Evolutionary conservation across 2,888 invertebrate species (phyloP).

Genomic region (Hanleya hanleyi): DNA sequence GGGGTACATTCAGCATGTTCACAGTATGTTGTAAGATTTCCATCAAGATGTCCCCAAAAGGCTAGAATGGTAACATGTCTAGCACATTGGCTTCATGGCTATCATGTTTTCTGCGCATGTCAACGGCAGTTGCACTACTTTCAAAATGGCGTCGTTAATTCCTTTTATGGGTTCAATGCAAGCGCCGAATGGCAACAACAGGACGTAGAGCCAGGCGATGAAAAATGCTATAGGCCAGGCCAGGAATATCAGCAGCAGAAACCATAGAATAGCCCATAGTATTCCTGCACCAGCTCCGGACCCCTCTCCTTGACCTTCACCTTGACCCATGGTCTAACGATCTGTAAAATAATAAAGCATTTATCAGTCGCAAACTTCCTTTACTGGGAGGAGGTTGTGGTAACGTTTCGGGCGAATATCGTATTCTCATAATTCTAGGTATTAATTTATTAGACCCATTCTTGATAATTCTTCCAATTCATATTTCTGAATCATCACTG

Average conservation of each 20-base stretch:
- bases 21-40: no score
- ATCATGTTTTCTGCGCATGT: constrained; percentile 59
- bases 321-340: not conserved
- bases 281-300: constrained; percentile 32
- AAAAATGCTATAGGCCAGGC: constrained; percentile 59
- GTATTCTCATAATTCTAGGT: no score
- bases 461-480: no score
- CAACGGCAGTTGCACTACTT: constrained; percentile 52
- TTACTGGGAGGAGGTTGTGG: no score
- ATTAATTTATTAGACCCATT: no score
- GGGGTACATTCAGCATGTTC: no score
- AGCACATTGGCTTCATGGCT: constrained; percentile 39
- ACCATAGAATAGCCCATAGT: constrained; percentile 61
- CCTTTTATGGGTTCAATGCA: constrained; percentile 45
- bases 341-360: no score
- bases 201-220: constrained; percentile 55
- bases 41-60: no score
- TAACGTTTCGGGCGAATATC: no score
- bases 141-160: constrained; percentile 48
- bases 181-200: constrained; percentile 56
- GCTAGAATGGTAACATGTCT: no score
- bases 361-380: no score
- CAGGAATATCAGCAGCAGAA: constrained; percentile 50
- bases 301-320: constrained; percentile 2
- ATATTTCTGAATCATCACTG: no score